These are phyloP conservation scores for Dendrophyllia cribrosa DNA, from an alignment of 64 coral and sea anemone genomes.

Conservation along the genomic window DNA sequence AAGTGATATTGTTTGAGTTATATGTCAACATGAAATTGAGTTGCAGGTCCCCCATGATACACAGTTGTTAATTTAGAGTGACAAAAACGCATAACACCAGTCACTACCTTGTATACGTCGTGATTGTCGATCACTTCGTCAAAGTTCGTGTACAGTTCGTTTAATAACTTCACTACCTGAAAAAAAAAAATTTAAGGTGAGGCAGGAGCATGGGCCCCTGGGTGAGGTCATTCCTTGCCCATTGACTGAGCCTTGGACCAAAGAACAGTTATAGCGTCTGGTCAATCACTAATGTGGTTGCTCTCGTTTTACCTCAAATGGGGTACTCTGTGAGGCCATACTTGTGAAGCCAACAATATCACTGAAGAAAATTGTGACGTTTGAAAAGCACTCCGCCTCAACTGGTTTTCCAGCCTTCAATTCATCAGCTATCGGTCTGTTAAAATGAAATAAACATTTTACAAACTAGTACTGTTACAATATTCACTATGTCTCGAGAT, in stretches of 20 bases:
- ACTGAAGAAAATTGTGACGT: conserved; percentile 61
- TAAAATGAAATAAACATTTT: background rate
- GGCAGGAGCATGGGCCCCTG: too few species aligned
- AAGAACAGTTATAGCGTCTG: background rate
- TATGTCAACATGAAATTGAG: too few species aligned
- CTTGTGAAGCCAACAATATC: conserved; percentile 61
- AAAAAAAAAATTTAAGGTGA: background rate
- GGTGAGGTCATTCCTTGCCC: background rate
- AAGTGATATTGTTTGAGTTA: too few species aligned
- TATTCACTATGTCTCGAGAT: too few species aligned
- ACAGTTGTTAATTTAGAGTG: background rate
- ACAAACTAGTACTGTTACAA: background rate
- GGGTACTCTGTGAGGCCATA: conserved; percentile 45
- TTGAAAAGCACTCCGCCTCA: conserved; percentile 45
- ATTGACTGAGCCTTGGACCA: too few species aligned
- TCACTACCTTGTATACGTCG: conserved; percentile 68
- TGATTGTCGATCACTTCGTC: conserved; percentile 67
- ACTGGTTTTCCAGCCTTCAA: conserved; percentile 52
- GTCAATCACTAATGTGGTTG: background rate
- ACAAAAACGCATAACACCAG: background rate
- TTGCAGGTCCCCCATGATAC: too few species aligned
- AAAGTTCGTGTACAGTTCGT: conserved; percentile 72
- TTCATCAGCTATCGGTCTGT: conserved; percentile 65
- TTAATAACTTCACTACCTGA: conserved; percentile 65
- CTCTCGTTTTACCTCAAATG: conserved; percentile 25